Base-by-base conservation (phyloP, 2,113 vertebrate species). In the Cyanoliseus patagonus region DNA sequence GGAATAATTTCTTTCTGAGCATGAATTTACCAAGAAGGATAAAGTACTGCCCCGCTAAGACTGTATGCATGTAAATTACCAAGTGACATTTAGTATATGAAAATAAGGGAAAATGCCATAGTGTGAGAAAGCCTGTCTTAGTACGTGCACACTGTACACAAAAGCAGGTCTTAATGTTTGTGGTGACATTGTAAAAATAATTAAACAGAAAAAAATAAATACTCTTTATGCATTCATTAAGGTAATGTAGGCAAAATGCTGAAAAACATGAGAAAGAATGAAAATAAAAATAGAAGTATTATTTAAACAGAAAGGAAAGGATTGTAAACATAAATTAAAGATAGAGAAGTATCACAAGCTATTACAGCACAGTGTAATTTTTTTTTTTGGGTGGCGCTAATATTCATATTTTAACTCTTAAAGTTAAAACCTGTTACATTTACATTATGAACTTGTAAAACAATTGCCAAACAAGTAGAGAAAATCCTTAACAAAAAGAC, bases 91-190 rank as follows among this genome's bases (percentile, higher is more conserved):
- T 78, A 62, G 74, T 27, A 47, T 14, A 44, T 13, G n/a, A 70
- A 78, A 70, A 87, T 15, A 86, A 74, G 3, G 4, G 3, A 69
- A 90, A 83, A 85, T 28, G 0, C 0, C 25, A 25, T 14, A 27
- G 4, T 13, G 5, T 67, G n/a, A 77, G 39, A 88, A 88, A 86
- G 1, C 7, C 24, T 69, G 5, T 42, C 28, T 64, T 61, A 64
- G 9, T 47, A 31, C 11, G 1, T 1, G 1, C 10, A 49, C 11
- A 49, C 6, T 31, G 3, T 49, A 69, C 13, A 69, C 8, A 70
- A 52, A 83, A 67, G 30, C 14, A 37, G 0, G 1, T 47, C 6
- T 24, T 62, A 27, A 27, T 17, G 2, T 66, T 76, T 30, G 51
- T 17, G 68, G 6, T 51, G 42, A 19, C 0, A 0, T 37, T 31